These are phyloP conservation scores for Meghimatium bilineatum DNA, from an alignment of 2,888 invertebrate species.

Conservation along the genomic window DNA sequence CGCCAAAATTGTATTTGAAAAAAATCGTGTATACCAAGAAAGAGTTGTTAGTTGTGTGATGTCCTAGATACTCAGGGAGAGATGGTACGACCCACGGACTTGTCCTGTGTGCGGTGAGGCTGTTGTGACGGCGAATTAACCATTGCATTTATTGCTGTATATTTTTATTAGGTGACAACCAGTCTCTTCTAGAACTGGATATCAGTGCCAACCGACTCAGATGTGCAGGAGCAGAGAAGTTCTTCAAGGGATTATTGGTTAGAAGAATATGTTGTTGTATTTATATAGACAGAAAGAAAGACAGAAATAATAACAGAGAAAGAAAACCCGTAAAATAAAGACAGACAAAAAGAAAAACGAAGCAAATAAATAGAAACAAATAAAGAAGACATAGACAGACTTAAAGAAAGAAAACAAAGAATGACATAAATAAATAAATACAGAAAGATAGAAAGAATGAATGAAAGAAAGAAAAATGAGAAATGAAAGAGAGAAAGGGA, in stretches of 20 bases:
- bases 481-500: too few species aligned
- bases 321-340: neutral
- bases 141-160: neutral
- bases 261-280: neutral
- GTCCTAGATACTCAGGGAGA: too few species aligned
- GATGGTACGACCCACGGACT: too few species aligned
- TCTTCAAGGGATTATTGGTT: slow-evolving; percentile 31
- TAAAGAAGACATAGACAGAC: too few species aligned
- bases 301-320: neutral
- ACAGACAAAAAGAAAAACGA: neutral
- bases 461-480: neutral
- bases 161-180: slow-evolving; percentile 9
- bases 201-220: slow-evolving; percentile 26
- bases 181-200: slow-evolving; percentile 12
- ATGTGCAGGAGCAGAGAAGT: slow-evolving; percentile 29
- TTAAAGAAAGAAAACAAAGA: too few species aligned
- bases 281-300: too few species aligned
- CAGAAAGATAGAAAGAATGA: neutral
- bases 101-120: too few species aligned
- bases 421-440: too few species aligned
- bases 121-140: too few species aligned
- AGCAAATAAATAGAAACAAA: neutral
- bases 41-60: too few species aligned
- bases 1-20: too few species aligned
- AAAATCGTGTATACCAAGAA: too few species aligned